phyloP scores from a whole-genome alignment of 1,140 invertebrate species.

The Ips nitidus region DNA sequence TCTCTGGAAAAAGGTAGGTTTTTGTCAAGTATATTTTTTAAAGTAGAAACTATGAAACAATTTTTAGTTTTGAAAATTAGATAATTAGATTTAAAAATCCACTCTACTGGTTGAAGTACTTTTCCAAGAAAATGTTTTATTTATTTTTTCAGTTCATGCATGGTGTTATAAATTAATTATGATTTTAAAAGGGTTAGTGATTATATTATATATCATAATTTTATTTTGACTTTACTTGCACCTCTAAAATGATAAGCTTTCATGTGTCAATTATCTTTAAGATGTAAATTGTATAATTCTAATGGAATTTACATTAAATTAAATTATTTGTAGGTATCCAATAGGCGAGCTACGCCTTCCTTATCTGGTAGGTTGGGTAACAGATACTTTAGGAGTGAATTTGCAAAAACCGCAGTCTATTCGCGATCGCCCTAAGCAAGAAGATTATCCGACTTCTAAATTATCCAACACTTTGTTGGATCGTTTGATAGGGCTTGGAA shows the following conservation, averaged over 20 bases:
- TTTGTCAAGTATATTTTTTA: slow-evolving; percentile 14
- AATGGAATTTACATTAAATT: not conserved
- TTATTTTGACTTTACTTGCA: not conserved
- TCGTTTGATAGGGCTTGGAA: slow-evolving; percentile 60
- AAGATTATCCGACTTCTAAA: slow-evolving; percentile 59
- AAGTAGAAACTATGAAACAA: not conserved
- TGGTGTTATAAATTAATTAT: too few species aligned
- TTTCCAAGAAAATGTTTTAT: not conserved
- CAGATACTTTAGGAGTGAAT: slow-evolving; percentile 70
- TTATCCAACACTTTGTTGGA: slow-evolving; percentile 61
- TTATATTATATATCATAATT: not conserved
- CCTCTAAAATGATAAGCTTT: not conserved
- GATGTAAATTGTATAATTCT: not conserved
- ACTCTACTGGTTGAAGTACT: not conserved
- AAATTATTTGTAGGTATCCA: slow-evolving; percentile 66
- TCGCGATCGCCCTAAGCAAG: slow-evolving; percentile 56
- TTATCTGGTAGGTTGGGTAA: slow-evolving; percentile 80
- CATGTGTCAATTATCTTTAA: not conserved
- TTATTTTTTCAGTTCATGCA: not conserved
- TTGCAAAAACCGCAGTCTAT: slow-evolving; percentile 51
- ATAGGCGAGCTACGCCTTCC: slow-evolving; percentile 78
- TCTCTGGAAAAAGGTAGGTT: slow-evolving; percentile 73
- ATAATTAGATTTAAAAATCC: not conserved
- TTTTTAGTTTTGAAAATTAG: not conserved
- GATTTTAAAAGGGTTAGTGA: not conserved